These are phyloP conservation scores for Amazona vittata DNA, from an alignment of 2,113 vertebrate genomes.

Conservation along the genomic window DNA sequence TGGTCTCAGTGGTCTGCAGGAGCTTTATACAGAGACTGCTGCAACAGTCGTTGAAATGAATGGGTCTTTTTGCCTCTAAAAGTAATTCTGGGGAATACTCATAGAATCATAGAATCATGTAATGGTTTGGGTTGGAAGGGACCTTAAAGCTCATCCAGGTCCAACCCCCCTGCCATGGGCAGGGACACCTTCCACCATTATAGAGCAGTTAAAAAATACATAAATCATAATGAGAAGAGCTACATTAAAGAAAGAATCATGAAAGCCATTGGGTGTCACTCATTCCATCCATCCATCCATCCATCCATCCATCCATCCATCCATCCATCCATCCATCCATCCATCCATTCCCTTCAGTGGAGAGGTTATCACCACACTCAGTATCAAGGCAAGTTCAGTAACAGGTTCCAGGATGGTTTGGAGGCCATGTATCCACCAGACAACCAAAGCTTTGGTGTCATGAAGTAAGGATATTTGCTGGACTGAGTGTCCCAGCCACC, in stretches of 20 bases:
- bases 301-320: not conserved
- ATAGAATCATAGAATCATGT: not conserved
- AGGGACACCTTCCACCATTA: not conserved
- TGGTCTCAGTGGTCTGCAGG: not conserved
- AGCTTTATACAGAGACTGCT: not conserved
- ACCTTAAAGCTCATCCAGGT: not conserved
- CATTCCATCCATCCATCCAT: not conserved
- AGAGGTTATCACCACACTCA: not conserved
- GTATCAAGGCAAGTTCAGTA: not conserved
- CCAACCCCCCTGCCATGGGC: not conserved
- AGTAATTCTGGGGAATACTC: not conserved
- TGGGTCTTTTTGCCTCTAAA: not conserved
- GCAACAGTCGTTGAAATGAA: not conserved
- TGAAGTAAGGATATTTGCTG: fast-evolving
- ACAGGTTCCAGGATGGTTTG: not conserved
- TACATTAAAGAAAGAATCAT: not conserved
- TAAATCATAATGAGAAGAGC: not conserved
- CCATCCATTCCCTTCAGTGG: not conserved
- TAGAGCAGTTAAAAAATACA: not conserved
- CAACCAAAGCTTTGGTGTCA: not conserved
- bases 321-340: not conserved
- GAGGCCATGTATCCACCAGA: not conserved
- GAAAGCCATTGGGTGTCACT: not conserved
- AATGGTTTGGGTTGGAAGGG: not conserved
- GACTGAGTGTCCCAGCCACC: not conserved